A percentile compares a stretch with the other conserved stretches of the same genome.
These are phyloP conservation scores for Prenolepis imparis DNA, from an alignment of 2,888 invertebrate genomes.

Conservation along the genomic window DNA sequence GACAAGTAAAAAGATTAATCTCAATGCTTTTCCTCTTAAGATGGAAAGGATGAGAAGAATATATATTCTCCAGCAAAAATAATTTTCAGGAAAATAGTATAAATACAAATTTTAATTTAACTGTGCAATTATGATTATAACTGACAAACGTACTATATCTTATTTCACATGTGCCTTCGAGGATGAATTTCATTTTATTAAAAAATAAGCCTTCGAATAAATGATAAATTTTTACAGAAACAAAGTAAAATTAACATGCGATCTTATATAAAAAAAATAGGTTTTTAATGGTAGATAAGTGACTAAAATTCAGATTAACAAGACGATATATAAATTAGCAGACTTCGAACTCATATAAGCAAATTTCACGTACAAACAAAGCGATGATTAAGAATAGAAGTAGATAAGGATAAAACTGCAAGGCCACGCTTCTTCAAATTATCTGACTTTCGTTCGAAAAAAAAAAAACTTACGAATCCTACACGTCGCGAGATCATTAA, in stretches of 20 bases:
- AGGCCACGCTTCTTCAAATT: not conserved
- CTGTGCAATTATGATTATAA: constrained; percentile 24
- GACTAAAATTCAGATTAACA: not conserved
- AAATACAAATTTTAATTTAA: constrained; percentile 26
- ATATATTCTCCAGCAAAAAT: not conserved
- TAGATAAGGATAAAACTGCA: not conserved
- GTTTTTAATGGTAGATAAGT: not conserved
- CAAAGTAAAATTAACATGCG: not conserved
- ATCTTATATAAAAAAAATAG: not conserved
- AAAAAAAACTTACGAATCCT: not conserved
- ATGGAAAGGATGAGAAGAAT: not conserved
- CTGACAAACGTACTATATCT: not conserved
- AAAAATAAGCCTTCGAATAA: not conserved
- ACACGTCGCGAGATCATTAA: not conserved
- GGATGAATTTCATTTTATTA: not conserved
- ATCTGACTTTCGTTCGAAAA: not conserved
- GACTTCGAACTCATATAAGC: not conserved
- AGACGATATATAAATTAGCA: not conserved
- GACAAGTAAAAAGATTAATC: constrained; percentile 20
- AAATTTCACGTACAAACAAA: not conserved
- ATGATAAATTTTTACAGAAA: not conserved
- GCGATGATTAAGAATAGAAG: not conserved
- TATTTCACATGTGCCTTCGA: not conserved
- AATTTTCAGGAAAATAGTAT: not conserved
- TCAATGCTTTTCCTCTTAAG: not conserved